Evolutionary conservation across 1,140 invertebrate genomes (phyloP).

Genomic region (Eufriesea mexicana): DNA sequence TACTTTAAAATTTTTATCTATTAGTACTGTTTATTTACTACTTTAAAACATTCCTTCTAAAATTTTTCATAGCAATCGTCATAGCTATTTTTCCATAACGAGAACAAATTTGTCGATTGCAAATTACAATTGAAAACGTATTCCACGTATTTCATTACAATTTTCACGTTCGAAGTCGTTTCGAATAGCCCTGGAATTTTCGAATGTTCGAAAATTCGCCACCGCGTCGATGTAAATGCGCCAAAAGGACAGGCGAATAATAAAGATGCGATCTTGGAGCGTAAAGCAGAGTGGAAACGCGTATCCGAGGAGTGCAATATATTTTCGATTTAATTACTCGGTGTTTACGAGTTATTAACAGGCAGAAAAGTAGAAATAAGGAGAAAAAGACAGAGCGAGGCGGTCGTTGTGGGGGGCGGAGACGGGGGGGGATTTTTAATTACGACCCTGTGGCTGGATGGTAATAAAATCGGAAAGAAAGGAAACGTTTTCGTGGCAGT

Average conservation of each 20-base stretch:
- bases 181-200: not conserved
- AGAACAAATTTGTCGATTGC: no score
- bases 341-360: constrained; percentile 15
- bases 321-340: constrained; percentile 15
- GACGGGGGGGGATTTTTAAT: not conserved
- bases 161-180: not conserved
- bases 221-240: not conserved
- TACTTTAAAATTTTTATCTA: no score
- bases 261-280: constrained; percentile 7
- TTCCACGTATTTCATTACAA: no score
- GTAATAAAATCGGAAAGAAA: constrained; percentile 24
- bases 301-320: not conserved
- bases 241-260: not conserved
- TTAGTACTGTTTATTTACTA: no score
- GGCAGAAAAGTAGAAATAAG: not conserved
- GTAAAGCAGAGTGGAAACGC: not conserved
- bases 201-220: not conserved
- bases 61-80: no score
- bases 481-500: constrained; percentile 32
- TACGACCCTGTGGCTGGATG: not conserved
- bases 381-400: no score
- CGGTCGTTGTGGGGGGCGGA: no score
- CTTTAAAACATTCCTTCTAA: no score
- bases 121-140: no score
- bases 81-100: no score